Evolutionary conservation across 2,113 vertebrate species (phyloP).

Genomic region (Ctenodactylus gundi): DNA sequence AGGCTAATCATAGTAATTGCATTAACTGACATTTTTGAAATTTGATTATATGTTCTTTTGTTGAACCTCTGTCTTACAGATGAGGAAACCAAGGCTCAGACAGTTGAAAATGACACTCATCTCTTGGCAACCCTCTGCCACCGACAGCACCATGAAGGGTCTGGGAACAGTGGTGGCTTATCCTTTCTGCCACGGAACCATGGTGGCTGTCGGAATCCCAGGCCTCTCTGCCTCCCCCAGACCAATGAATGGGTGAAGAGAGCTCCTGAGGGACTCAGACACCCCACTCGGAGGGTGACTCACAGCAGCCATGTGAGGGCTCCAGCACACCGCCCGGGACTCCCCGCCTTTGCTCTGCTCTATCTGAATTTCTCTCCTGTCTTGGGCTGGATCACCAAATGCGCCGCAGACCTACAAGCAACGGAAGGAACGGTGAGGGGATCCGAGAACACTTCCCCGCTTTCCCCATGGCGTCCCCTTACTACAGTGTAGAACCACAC

Average conservation of each 20-base stretch:
- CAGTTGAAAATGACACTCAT: not conserved
- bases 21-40: not conserved
- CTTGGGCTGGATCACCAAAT: not conserved
- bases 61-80: not conserved
- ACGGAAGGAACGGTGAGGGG: not conserved
- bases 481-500: accelerated
- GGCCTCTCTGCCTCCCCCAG: not conserved
- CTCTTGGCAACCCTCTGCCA: not conserved
- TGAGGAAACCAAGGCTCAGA: not conserved
- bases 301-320: not conserved
- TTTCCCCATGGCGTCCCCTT: accelerated
- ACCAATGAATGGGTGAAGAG: too few relatives aligned
- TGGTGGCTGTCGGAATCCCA: not conserved
- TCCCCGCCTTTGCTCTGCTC: not conserved
- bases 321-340: not conserved
- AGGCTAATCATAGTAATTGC: not conserved
- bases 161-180: not conserved
- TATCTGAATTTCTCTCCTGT: not conserved
- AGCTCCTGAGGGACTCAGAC: not conserved
- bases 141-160: not conserved
- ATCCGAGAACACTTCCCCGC: accelerated
- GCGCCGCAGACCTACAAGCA: not conserved
- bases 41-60: not conserved
- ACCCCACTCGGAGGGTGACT: not conserved
- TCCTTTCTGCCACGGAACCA: accelerated